These are phyloP conservation scores for Stenchaetothrips biformis DNA, from an alignment of 2,888 invertebrate genomes.

Conservation along the genomic window DNA sequence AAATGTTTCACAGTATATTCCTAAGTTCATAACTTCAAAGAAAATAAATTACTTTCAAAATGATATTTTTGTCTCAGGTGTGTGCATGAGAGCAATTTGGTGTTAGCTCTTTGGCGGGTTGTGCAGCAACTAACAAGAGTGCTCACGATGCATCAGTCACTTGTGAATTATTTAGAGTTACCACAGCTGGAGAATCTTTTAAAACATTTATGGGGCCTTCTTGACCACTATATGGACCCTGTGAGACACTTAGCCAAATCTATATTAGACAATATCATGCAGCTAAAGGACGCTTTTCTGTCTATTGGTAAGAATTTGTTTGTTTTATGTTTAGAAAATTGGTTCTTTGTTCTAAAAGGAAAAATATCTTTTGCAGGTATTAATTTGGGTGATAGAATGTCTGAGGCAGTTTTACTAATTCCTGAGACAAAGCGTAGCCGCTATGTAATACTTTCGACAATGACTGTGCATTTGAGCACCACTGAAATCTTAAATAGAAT, in stretches of 20 bases:
- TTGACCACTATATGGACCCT: slow-evolving; percentile 62
- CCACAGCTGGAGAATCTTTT: slow-evolving; percentile 38
- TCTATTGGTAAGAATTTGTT: slow-evolving; percentile 40
- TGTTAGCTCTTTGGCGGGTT: slow-evolving; percentile 36
- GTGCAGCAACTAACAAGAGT: slow-evolving; percentile 33
- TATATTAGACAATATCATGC: slow-evolving; percentile 49
- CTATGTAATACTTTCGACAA: slow-evolving; percentile 32
- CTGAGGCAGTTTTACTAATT: background rate
- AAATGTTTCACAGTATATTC: slow-evolving; percentile 30
- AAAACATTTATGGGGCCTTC: slow-evolving; percentile 54
- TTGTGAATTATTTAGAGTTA: background rate
- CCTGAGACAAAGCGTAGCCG: slow-evolving; percentile 14
- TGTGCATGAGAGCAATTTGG: slow-evolving; percentile 34
- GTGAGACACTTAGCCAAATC: slow-evolving; percentile 57
- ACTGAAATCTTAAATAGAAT: slow-evolving; percentile 42
- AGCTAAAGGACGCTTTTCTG: slow-evolving; percentile 41
- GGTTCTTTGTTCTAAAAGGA: background rate
- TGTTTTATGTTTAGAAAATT: slow-evolving; percentile 35
- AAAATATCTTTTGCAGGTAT: slow-evolving; percentile 1
- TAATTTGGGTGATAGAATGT: background rate
- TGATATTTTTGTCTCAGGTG: slow-evolving; percentile 31
- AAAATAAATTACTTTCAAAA: slow-evolving; percentile 29
- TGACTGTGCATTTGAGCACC: slow-evolving; percentile 35
- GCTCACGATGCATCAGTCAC: background rate
- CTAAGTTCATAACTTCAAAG: slow-evolving; percentile 26